phyloP scores from a whole-genome alignment of 23 tunicate species.

The Botrylloides violaceus region DNA sequence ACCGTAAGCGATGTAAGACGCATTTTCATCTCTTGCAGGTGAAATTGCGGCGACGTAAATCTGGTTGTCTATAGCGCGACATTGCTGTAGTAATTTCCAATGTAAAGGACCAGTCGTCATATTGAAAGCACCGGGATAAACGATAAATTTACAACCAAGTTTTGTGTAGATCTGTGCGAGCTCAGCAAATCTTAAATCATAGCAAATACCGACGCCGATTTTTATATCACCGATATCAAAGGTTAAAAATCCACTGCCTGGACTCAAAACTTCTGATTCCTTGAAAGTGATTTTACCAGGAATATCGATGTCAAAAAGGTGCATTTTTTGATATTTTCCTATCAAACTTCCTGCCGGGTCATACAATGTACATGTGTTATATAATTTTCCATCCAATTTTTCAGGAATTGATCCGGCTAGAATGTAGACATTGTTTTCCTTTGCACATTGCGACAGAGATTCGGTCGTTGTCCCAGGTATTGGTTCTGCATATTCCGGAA shows the following conservation, averaged over 20 bases:
- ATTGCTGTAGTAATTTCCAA: slow-evolving; percentile 82
- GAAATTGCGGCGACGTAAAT: slow-evolving; percentile 76
- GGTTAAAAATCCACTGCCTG: slow-evolving; percentile 52
- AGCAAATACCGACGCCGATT: slow-evolving; percentile 89
- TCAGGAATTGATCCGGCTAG: slow-evolving; percentile 98
- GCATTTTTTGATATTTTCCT: slow-evolving; percentile 84
- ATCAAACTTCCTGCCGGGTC: slow-evolving; percentile 83
- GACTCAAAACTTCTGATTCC: slow-evolving; percentile 78
- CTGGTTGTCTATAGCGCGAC: slow-evolving; percentile 88
- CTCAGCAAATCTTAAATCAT: slow-evolving; percentile 89
- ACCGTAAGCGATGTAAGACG: slow-evolving; percentile 82
- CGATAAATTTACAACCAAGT: slow-evolving; percentile 65
- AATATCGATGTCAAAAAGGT: slow-evolving; percentile 92
- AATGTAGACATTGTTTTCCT: slow-evolving; percentile 70
- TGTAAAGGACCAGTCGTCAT: slow-evolving; percentile 96
- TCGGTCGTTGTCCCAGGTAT: slow-evolving; percentile 86
- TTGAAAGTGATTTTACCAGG: slow-evolving; percentile 93
- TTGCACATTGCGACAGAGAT: slow-evolving; percentile 60
- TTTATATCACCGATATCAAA: slow-evolving; percentile 49
- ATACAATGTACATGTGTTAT: slow-evolving; percentile 86
- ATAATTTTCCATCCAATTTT: slow-evolving; percentile 31
- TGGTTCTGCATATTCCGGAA: slow-evolving; percentile 91
- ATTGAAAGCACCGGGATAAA: slow-evolving; percentile 98
- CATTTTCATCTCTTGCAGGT: slow-evolving; percentile 83
- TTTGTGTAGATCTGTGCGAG: slow-evolving; percentile 71